phyloP scores from a whole-genome alignment of 2,888 invertebrate genomes.

The Troides helena region DNA sequence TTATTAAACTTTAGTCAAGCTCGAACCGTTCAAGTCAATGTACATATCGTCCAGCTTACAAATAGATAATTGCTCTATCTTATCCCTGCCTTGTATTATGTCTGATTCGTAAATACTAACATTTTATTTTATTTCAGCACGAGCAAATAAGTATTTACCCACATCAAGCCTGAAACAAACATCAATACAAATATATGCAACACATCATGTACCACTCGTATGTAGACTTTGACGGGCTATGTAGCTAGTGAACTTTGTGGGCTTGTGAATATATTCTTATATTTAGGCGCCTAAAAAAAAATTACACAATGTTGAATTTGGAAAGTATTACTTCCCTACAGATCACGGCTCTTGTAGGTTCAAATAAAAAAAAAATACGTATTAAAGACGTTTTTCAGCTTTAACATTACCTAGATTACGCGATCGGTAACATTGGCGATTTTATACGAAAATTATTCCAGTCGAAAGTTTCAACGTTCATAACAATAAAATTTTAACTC shows the following conservation, averaged over 20 bases:
- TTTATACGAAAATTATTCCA: background rate
- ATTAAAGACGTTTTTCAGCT: no score
- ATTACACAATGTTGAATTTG: no score
- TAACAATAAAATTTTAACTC: background rate
- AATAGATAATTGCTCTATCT: conserved; percentile 11
- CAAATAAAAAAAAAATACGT: no score
- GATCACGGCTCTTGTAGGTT: no score
- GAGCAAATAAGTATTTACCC: conserved; percentile 13
- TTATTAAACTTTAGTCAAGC: no score
- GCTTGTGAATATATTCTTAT: no score
- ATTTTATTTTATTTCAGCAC: conserved; percentile 29
- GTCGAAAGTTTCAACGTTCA: background rate
- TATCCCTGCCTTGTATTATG: conserved; percentile 7
- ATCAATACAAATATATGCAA: conserved; percentile 7
- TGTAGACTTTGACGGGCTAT: background rate
- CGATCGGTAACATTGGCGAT: background rate
- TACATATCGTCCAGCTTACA: no score
- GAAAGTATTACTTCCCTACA: no score
- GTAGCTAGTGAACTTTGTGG: background rate
- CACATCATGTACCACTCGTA: conserved; percentile 2
- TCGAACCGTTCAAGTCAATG: no score
- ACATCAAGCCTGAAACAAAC: conserved; percentile 16
- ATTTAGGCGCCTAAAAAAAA: no score
- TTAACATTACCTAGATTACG: no score
- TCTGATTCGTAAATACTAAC: conserved; percentile 19